These are phyloP conservation scores for Cheilosia scutellata DNA, from an alignment of 2,888 invertebrate genomes.

Conservation along the genomic window DNA sequence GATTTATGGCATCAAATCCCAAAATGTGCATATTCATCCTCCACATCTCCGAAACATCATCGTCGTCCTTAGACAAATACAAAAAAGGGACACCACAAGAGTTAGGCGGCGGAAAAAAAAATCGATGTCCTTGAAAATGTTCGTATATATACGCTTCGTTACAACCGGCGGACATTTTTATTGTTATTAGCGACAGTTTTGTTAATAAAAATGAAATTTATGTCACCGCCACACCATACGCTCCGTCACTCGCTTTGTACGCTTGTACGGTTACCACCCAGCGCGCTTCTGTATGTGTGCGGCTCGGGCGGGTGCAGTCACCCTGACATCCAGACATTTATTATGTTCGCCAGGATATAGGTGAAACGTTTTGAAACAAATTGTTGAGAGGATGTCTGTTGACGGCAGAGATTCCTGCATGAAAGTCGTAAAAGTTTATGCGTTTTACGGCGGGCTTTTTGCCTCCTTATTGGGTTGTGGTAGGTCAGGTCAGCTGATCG, in stretches of 20 bases:
- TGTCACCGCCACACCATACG: slow-evolving; percentile 77
- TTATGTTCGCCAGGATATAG: slow-evolving; percentile 75
- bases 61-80: slow-evolving; percentile 30
- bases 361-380: slow-evolving; percentile 75
- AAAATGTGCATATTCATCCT: slow-evolving; percentile 60
- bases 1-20: slow-evolving; percentile 70
- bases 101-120: slow-evolving; percentile 49
- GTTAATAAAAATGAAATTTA: slow-evolving; percentile 79
- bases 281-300: slow-evolving; percentile 16
- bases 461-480: slow-evolving; percentile 41
- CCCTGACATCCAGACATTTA: slow-evolving; percentile 76
- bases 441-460: slow-evolving; percentile 77
- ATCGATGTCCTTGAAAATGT: slow-evolving; percentile 78
- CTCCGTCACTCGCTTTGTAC: slow-evolving; percentile 59
- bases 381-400: slow-evolving; percentile 70
- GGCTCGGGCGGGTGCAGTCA: slow-evolving; percentile 55
- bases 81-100: slow-evolving; percentile 23
- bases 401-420: slow-evolving; percentile 73
- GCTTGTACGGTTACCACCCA: slow-evolving; percentile 36
- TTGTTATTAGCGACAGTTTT: slow-evolving; percentile 79
- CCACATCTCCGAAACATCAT: slow-evolving; percentile 47
- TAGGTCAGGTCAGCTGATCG: slow-evolving; percentile 72
- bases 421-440: slow-evolving; percentile 84
- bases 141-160: slow-evolving; percentile 64
- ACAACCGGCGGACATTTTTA: slow-evolving; percentile 78